Conservation (phyloP, 2,113 vertebrate species). For the Cathartes aura region DNA sequence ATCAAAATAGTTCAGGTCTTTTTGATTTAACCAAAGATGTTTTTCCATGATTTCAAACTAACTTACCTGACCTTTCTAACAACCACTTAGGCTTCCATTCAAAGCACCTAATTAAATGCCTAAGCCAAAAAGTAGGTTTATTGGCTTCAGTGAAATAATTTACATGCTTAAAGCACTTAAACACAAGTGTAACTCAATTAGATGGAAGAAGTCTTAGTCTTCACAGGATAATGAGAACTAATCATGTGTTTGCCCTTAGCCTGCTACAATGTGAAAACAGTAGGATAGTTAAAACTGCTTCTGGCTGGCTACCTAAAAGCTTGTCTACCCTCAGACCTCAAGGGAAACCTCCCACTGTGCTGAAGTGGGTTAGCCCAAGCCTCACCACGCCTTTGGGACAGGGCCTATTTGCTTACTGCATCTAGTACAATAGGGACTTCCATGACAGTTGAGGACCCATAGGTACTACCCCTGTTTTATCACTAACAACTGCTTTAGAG, state of each 20-base stretch:
- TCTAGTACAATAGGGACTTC: not conserved
- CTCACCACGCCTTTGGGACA: not conserved
- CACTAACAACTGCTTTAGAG: not conserved
- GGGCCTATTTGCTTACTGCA: not conserved
- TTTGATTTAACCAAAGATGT: not conserved
- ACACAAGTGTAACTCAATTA: conserved; percentile 1
- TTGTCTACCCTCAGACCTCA: not conserved
- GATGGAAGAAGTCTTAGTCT: not conserved
- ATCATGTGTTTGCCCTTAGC: not conserved
- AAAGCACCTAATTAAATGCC: not conserved
- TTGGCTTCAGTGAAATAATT: conserved; percentile 27
- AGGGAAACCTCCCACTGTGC: not conserved
- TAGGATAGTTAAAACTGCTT: not conserved
- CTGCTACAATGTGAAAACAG: not conserved
- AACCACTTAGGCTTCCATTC: not conserved
- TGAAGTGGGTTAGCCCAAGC: not conserved
- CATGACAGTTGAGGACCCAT: fast-evolving
- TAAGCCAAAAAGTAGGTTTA: conserved; percentile 33
- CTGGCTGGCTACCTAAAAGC: not conserved
- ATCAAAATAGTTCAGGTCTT: not conserved
- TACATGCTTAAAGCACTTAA: conserved; percentile 7
- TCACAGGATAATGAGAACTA: not conserved
- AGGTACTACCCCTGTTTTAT: not conserved
- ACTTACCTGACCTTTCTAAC: not conserved
- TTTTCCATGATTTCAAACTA: not conserved